Evolutionary conservation across 2,888 invertebrate genomes (phyloP).

Genomic region (Panopea generosa): DNA sequence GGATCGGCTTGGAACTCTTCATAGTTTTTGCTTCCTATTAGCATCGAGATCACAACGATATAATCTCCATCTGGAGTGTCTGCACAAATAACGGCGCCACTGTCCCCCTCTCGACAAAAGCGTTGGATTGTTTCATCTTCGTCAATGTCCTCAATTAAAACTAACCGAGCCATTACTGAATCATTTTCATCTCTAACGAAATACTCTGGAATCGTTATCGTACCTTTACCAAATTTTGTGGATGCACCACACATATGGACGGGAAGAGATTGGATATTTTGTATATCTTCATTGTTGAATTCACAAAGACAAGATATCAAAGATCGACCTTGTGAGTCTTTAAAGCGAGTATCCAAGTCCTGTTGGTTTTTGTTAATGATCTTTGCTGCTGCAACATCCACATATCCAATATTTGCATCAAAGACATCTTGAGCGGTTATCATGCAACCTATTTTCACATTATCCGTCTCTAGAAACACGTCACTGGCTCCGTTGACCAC

Average conservation of each 20-base stretch:
- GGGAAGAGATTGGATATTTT: conserved; percentile 8
- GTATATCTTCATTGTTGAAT: not conserved
- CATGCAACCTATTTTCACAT: too few species aligned
- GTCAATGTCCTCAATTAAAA: too few species aligned
- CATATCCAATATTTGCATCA: too few species aligned
- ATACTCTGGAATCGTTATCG: conserved; percentile 14
- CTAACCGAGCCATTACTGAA: too few species aligned
- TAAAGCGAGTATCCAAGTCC: not conserved
- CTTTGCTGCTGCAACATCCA: conserved; percentile 6
- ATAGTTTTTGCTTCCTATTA: conserved; percentile 17
- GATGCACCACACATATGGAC: conserved; percentile 34
- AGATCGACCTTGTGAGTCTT: conserved; percentile 4
- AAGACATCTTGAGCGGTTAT: too few species aligned
- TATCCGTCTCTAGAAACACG: too few species aligned
- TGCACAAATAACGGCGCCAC: conserved; percentile 30
- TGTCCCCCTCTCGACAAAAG: conserved; percentile 18
- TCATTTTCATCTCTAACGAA: too few species aligned
- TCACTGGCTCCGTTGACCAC: conserved; percentile 2
- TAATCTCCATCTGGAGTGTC: conserved; percentile 20
- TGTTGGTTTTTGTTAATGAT: not conserved
- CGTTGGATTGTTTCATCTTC: not conserved
- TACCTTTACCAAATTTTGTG: conserved; percentile 21
- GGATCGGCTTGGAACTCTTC: not conserved
- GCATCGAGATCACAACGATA: conserved; percentile 25
- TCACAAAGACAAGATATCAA: not conserved